Conservation (phyloP, 2,113 vertebrate genomes). For the Ranitomeya variabilis region DNA sequence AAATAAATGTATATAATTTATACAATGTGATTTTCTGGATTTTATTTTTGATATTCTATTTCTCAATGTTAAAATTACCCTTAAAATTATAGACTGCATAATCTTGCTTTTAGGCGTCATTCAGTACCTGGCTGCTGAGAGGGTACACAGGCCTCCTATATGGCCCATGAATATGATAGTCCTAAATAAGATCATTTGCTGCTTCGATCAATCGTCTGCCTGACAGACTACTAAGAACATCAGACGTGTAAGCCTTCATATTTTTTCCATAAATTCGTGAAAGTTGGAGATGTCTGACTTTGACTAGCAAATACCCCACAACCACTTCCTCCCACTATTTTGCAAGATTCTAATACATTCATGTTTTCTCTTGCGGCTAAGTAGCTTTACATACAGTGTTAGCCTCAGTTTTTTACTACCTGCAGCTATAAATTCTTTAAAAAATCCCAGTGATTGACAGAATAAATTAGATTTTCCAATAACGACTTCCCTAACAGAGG, state of each 20-base stretch:
- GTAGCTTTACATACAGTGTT: conserved; percentile 24
- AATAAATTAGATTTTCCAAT: background rate
- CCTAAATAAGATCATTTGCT: background rate
- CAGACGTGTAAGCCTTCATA: background rate
- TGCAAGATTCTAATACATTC: conserved; percentile 55
- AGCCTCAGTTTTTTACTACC: background rate
- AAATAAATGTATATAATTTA: too few species aligned
- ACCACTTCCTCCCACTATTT: conserved; percentile 63
- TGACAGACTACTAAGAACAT: background rate
- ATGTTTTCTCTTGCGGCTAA: background rate
- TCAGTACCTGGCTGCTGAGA: background rate
- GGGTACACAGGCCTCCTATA: background rate
- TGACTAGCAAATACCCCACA: conserved; percentile 24
- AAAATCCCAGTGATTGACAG: background rate
- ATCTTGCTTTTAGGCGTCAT: background rate
- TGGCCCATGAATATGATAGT: too few species aligned
- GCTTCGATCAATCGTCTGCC: background rate
- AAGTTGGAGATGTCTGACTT: background rate
- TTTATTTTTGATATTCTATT: too few species aligned
- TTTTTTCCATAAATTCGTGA: background rate
- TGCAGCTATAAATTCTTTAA: background rate
- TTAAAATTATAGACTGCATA: too few species aligned
- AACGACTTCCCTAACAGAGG: background rate
- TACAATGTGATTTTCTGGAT: too few species aligned
- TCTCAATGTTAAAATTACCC: too few species aligned